phyloP scores from a whole-genome alignment of 1,140 invertebrate species.

The Diorhabda elongata region DNA sequence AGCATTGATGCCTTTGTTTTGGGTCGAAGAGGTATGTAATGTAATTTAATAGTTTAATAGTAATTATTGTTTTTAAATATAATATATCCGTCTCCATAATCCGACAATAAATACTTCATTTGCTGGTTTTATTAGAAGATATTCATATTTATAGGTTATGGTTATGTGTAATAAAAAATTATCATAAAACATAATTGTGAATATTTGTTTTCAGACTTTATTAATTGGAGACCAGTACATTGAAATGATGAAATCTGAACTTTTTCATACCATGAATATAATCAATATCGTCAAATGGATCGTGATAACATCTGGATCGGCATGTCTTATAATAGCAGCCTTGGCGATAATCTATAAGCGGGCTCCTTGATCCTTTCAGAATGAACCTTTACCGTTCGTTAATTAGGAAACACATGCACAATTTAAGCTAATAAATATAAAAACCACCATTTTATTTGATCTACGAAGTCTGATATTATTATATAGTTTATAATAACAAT shows the following conservation, averaged over 20 bases:
- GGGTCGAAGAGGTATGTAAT: conserved; percentile 34
- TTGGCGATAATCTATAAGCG: background rate
- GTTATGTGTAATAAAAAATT: too few relatives aligned
- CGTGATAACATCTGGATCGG: conserved; percentile 16
- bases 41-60: too few relatives aligned
- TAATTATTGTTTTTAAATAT: too few relatives aligned
- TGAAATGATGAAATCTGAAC: conserved; percentile 15
- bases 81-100: too few relatives aligned
- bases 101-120: too few relatives aligned
- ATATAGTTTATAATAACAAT: too few relatives aligned
- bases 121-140: too few relatives aligned
- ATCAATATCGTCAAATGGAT: conserved; percentile 23
- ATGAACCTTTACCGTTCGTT: background rate
- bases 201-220: conserved; percentile 12
- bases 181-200: too few relatives aligned
- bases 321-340: conserved; percentile 1
- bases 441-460: too few relatives aligned
- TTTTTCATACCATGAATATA: conserved; percentile 18
- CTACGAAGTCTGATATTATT: too few relatives aligned
- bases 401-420: background rate
- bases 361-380: background rate
- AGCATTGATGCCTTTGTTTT: conserved; percentile 32
- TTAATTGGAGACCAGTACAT: conserved; percentile 16
- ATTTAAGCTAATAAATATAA: too few relatives aligned
- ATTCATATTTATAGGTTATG: too few relatives aligned